Percentiles rank a stretch among this genome's conserved stretches.
These are phyloP conservation scores for Amphipoea oculea DNA, from an alignment of 2,888 invertebrate species.

Conservation along the genomic window DNA sequence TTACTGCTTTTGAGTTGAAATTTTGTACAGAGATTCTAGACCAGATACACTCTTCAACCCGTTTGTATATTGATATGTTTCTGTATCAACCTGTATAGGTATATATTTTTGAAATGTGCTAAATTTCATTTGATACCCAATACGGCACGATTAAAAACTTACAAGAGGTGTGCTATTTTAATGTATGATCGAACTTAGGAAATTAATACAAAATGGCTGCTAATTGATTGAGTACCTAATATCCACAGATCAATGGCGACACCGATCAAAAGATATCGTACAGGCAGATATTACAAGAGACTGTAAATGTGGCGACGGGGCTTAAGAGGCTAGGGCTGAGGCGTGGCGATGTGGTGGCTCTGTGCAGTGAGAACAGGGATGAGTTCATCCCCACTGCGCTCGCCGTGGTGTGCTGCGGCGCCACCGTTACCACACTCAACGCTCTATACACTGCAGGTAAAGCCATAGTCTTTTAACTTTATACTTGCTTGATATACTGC, in stretches of 20 bases:
- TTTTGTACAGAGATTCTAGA: too few species aligned
- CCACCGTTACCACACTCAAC: constrained; percentile 90
- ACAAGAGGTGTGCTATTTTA: not conserved
- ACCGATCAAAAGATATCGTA: constrained; percentile 88
- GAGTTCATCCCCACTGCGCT: constrained; percentile 88
- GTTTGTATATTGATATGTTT: too few species aligned
- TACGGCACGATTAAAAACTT: too few species aligned
- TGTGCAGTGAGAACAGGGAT: constrained; percentile 91
- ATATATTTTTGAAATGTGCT: too few species aligned
- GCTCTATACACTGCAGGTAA: constrained; percentile 88
- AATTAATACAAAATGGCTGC: not conserved
- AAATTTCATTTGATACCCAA: too few species aligned
- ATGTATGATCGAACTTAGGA: not conserved
- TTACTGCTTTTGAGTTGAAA: too few species aligned
- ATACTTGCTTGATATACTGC: not conserved
- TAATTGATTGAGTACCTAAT: not conserved
- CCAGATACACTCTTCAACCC: too few species aligned
- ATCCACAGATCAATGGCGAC: constrained; percentile 88
- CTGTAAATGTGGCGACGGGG: constrained; percentile 87
- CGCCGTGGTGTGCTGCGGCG: constrained; percentile 89
- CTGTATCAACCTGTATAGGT: too few species aligned
- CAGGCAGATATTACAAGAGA: constrained; percentile 85
- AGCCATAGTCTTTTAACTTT: not conserved
- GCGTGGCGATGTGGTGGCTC: constrained; percentile 88
- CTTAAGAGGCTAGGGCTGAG: constrained; percentile 84